Conservation (phyloP, 2,888 invertebrate genomes). For the Polydrusus tereticollis region DNA sequence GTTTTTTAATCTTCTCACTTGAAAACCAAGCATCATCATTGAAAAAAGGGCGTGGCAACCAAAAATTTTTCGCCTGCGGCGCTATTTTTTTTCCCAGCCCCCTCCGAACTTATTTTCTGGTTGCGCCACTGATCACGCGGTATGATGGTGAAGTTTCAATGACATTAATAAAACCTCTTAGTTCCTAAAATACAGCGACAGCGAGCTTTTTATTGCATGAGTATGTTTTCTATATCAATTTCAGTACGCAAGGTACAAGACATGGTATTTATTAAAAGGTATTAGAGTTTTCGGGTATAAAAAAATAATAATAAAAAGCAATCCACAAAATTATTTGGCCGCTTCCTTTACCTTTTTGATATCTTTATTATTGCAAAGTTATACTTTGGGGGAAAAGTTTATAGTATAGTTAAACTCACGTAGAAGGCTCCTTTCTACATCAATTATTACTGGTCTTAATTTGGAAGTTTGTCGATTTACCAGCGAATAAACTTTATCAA, state of each 20-base stretch:
- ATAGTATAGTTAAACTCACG: background rate
- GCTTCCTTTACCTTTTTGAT: background rate
- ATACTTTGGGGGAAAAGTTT: conserved; percentile 12
- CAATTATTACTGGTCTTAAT: conserved; percentile 8
- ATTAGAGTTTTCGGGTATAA: background rate
- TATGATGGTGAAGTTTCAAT: no score
- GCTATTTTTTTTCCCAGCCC: no score
- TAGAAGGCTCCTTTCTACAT: background rate
- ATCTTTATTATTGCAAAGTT: conserved; percentile 8
- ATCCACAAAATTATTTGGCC: background rate
- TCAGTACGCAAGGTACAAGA: background rate
- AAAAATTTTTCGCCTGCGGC: no score
- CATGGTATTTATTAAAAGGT: background rate
- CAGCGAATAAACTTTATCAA: conserved; percentile 10
- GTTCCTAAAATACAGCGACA: no score
- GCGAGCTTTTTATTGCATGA: no score
- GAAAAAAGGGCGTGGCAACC: no score
- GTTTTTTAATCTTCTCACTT: no score
- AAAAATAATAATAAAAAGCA: conserved; percentile 6
- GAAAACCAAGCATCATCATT: no score
- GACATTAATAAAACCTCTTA: no score
- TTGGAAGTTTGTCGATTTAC: conserved; percentile 10
- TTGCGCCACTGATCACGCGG: no score
- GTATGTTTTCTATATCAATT: no score
- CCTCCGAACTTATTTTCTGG: no score